Base-by-base conservation (phyloP, 2,888 invertebrate species). In the Apodemia mormo region DNA sequence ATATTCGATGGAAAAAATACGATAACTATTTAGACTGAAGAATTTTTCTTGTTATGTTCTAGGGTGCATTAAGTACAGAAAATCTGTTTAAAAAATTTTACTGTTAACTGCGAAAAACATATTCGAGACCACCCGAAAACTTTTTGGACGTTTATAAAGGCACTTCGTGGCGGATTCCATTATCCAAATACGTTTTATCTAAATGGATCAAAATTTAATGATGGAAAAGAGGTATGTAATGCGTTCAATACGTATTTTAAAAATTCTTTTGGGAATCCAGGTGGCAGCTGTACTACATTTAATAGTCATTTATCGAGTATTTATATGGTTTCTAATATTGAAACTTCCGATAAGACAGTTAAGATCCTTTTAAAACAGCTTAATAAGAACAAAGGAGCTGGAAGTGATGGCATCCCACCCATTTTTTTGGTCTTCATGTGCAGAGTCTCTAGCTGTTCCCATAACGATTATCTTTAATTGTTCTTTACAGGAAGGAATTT, bases 1-100 rank as follows among this genome's bases (percentile, higher is more conserved):
- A 43, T 22, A 40, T 5, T 40, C 43, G 56, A 10, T 67, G 67
- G 58, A 67, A 67, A 40, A 67, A 67, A 56, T 67, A 56, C 40
- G 29, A 43, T 40, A 58, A 67, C 3, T 7, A 43, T 6, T n/a
- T 56, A 40, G 52, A 54, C 22, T 14, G 56, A 22, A 7, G 54
- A 22, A 54, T 54, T 54, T 54, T 58, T 4, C 4, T 30, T 30
- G 1, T 9, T 58, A 4, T 30, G 22, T n/a, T 3, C 29, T 12
- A 58, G 9, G 12, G 30, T 12, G 2, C 30, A 7, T 30, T 12
- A 7, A 5, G 30, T 30, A 4, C 29, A 58, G 58, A 30, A 54
- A 54, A 54, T 6, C 54, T 54, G 54, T 54, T 58, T 30, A 5
- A 58, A 30, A 4, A 58, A 30, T 2, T 30, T n/a, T 30, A 30